These are phyloP conservation scores for Rhopalosiphum nymphaeae DNA, from an alignment of 2,888 invertebrate genomes.

Conservation along the genomic window DNA sequence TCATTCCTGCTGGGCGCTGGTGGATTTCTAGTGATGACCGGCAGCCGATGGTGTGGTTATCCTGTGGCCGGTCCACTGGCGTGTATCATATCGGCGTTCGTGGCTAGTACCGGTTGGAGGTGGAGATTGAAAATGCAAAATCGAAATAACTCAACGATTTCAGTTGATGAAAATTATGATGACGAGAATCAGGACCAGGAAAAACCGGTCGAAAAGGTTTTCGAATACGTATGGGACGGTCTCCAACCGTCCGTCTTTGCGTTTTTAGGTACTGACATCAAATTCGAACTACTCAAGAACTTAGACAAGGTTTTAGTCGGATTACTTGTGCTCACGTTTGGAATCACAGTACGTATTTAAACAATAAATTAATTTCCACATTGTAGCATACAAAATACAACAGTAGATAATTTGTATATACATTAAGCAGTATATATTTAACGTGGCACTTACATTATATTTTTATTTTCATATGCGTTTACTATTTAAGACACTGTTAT, in stretches of 20 bases:
- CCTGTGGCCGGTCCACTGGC: conserved; percentile 79
- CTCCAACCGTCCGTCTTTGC: conserved; percentile 83
- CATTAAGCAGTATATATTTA: not conserved
- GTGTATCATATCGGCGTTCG: conserved; percentile 74
- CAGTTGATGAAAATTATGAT: not conserved
- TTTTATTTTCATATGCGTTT: not conserved
- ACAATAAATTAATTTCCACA: not conserved
- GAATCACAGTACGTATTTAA: conserved; percentile 68
- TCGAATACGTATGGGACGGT: conserved; percentile 75
- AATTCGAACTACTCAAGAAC: conserved; percentile 67
- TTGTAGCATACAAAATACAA: not conserved
- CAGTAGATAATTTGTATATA: not conserved
- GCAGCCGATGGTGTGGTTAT: conserved; percentile 75
- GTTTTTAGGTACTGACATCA: conserved; percentile 82
- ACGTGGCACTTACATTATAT: not conserved
- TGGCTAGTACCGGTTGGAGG: conserved; percentile 74
- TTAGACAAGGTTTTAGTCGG: conserved; percentile 66
- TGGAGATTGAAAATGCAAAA: not conserved
- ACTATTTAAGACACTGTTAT: not conserved
- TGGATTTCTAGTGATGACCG: conserved; percentile 77
- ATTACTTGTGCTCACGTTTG: conserved; percentile 69
- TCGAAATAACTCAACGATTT: not conserved
- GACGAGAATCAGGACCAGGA: conserved; percentile 67
- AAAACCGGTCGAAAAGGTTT: conserved; percentile 70
- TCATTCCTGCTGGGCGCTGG: conserved; percentile 74